Evolutionary conservation across 2,888 invertebrate species (phyloP), one percentile per base, ranked within the genome.

Genomic region (Erebia epiphron): DNA sequence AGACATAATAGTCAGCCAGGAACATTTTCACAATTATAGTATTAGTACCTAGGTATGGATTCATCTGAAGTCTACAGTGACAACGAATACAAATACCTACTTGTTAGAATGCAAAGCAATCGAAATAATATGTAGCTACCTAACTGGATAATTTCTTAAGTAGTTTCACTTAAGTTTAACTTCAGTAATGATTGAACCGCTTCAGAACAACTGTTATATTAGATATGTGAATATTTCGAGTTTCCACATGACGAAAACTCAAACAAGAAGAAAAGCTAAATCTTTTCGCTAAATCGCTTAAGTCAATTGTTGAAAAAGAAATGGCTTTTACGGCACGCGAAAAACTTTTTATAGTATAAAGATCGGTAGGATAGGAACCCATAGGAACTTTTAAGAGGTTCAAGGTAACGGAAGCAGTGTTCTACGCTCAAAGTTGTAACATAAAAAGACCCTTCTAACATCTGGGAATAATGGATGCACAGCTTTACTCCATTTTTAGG

Each of bases 381-480:
- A 35, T 52, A 11, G 52, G 26, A 64, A 64, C 41, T 64, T 52
- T 13, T 41, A 52, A 41, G 50, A 64, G 64, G 64, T 54, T 63
- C 49, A 63, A 63, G 62, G 62, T 63, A 63, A 63, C 1, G 60
- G 8, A 63, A 64, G 16, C 64, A 54, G 50, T 14, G n/a, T 16
- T 64, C 16, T 54, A 5, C 13, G 16, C 54, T 54, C 41, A 11
- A 68, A 68, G 21, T 68, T 68, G 49, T 57, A 46, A 68, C 56
- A 63, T 68, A 57, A 63, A 62, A 57, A 70, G 46, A 64, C 54
- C 52, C 61, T 72, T 58, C 58, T 46, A 73, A 69, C 73, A 75
- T 75, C 72, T 74, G 76, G 62, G 67, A 70, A 52, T 71, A 72
- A 76, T 73, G 69, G 72, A 70, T 72, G 70, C 66, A 66, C 68